phyloP scores from a whole-genome alignment of 2,113 vertebrate species.

The Chloebia gouldiae region DNA sequence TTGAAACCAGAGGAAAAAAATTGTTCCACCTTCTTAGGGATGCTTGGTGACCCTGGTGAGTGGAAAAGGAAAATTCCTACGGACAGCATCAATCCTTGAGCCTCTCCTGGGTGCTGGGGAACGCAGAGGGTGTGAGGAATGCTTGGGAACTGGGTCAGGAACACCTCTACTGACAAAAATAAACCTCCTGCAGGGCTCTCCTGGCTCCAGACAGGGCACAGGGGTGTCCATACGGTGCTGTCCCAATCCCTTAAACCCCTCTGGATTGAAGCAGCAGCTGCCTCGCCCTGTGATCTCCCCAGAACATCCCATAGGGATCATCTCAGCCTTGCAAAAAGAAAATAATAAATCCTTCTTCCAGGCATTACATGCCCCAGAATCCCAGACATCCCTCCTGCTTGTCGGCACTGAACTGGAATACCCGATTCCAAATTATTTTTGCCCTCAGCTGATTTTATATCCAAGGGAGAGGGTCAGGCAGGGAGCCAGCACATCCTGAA shows the following conservation, averaged over 20 bases:
- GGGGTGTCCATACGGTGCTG: background rate
- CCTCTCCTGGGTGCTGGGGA: background rate
- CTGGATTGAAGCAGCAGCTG: background rate
- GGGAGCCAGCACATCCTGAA: background rate
- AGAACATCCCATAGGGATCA: background rate
- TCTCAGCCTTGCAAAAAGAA: background rate
- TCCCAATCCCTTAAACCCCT: background rate
- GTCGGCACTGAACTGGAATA: background rate
- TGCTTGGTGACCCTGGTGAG: background rate
- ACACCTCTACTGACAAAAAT: background rate
- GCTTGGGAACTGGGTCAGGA: background rate
- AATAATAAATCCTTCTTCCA: background rate
- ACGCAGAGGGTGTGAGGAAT: background rate
- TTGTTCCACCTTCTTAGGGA: background rate
- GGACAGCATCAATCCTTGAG: fast-evolving
- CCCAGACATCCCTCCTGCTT: slow-evolving; percentile 13
- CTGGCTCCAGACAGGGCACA: background rate
- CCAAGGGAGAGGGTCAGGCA: background rate
- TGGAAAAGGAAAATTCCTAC: background rate
- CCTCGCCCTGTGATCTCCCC: background rate
- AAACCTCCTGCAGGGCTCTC: background rate
- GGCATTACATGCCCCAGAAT: background rate
- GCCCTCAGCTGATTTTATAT: background rate
- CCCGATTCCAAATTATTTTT: background rate
- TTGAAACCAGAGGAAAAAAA: background rate